A percentile compares a stretch with the other conserved stretches of the same genome.
These are phyloP conservation scores for Pyxicephalus adspersus DNA, from an alignment of 2,113 vertebrate species.

Conservation along the genomic window DNA sequence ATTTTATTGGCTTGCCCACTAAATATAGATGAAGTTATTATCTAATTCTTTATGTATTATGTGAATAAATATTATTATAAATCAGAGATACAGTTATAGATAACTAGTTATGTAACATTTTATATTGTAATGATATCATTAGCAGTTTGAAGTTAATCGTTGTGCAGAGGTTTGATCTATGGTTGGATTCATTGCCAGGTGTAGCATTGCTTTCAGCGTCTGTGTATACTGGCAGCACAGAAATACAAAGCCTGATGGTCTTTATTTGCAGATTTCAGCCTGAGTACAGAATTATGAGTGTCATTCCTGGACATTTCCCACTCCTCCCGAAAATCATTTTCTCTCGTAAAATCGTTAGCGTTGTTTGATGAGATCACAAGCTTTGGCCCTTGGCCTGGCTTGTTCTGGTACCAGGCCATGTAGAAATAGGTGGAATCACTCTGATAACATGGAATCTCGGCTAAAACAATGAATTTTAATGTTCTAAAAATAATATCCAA, in stretches of 20 bases:
- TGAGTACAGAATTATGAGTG: neutral
- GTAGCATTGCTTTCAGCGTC: neutral
- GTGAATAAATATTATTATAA: too few relatives aligned
- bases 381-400: neutral
- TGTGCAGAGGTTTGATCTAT: too few relatives aligned
- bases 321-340: neutral
- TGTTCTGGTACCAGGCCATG: slow-evolving; percentile 39
- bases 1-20: too few relatives aligned
- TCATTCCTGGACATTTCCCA: neutral
- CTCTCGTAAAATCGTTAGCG: neutral
- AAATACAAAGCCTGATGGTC: slow-evolving; percentile 16
- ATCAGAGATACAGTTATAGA: too few relatives aligned
- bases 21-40: too few relatives aligned
- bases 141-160: too few relatives aligned
- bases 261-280: too few relatives aligned
- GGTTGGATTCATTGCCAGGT: slow-evolving; percentile 5
- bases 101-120: too few relatives aligned
- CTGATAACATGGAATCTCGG: neutral
- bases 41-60: too few relatives aligned
- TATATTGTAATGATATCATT: too few relatives aligned
- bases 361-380: neutral
- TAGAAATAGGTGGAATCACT: neutral
- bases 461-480: too few relatives aligned
- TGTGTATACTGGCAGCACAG: slow-evolving; percentile 39
- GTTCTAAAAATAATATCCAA: too few relatives aligned